phyloP scores from a whole-genome alignment of 2,888 invertebrate species.

The Platypus cylindrus region DNA sequence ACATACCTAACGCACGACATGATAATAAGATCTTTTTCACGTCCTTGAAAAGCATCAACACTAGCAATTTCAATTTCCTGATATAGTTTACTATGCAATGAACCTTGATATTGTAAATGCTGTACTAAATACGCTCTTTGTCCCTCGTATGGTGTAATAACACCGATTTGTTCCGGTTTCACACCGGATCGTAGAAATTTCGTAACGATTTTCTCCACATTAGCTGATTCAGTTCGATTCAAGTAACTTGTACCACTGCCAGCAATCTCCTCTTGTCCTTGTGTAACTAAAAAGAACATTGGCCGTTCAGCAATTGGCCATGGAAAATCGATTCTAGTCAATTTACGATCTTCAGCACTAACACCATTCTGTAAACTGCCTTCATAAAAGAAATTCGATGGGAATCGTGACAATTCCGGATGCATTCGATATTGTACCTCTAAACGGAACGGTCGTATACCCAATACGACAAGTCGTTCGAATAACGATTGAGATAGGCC shows the following conservation, averaged over 20 bases:
- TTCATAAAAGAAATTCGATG: slow-evolving; percentile 83
- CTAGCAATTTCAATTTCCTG: slow-evolving; percentile 98
- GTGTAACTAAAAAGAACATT: slow-evolving; percentile 98
- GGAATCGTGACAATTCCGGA: slow-evolving; percentile 92
- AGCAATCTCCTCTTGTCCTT: slow-evolving; percentile 97
- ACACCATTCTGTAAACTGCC: slow-evolving; percentile 93
- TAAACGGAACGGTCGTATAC: slow-evolving; percentile 90
- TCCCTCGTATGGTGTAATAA: slow-evolving; percentile 98
- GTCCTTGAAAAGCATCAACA: slow-evolving; percentile 98
- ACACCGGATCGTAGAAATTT: slow-evolving; percentile 86
- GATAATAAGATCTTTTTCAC: slow-evolving; percentile 98
- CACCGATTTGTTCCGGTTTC: slow-evolving; percentile 95
- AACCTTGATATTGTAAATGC: slow-evolving; percentile 98
- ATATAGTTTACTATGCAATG: slow-evolving; percentile 90
- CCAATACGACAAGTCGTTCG: slow-evolving; percentile 91
- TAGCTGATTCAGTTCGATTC: slow-evolving; percentile 96
- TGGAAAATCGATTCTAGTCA: slow-evolving; percentile 87
- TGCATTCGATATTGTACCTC: slow-evolving; percentile 99
- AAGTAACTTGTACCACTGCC: slow-evolving; percentile 97
- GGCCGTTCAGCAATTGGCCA: slow-evolving; percentile 96
- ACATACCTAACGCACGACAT: slow-evolving; percentile 85
- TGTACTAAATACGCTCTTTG: slow-evolving; percentile 95
- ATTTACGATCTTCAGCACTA: slow-evolving; percentile 85
- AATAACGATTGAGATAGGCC: slow-evolving; percentile 95
- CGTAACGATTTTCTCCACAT: slow-evolving; percentile 96